Evolutionary conservation across 2,888 invertebrate genomes (phyloP).

Genomic region (Pristionchus mayeri): DNA sequence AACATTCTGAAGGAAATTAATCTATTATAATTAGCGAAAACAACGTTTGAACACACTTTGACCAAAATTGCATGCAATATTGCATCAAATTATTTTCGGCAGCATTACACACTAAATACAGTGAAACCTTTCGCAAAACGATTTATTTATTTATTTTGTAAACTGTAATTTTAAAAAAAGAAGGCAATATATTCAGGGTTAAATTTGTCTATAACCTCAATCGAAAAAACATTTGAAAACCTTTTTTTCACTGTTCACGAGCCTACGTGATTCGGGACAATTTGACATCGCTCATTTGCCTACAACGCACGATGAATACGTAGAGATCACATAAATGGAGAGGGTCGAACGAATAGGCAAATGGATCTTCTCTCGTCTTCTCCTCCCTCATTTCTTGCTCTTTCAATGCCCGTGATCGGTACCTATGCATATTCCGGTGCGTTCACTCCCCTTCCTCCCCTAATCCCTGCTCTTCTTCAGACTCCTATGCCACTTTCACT

Average conservation of each 20-base stretch:
- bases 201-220: too few relatives aligned
- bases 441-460: too few relatives aligned
- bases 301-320: neutral
- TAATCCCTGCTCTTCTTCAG: neutral
- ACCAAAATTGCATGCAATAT: neutral
- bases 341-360: neutral
- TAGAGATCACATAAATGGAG: conserved; percentile 16
- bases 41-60: neutral
- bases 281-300: neutral
- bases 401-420: conserved; percentile 1
- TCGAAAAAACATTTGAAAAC: too few relatives aligned
- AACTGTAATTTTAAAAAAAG: too few relatives aligned
- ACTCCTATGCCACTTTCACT: neutral
- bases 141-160: too few relatives aligned
- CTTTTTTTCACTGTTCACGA: neutral
- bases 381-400: neutral
- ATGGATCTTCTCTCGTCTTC: neutral
- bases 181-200: too few relatives aligned
- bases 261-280: too few relatives aligned
- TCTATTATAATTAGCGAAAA: neutral
- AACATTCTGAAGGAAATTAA: conserved; percentile 36
- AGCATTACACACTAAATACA: neutral
- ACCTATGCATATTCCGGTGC: neutral
- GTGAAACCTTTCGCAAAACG: neutral
- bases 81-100: neutral